Base-by-base conservation (phyloP, 1,140 invertebrate species). In the Leptopilina clavipes region DNA sequence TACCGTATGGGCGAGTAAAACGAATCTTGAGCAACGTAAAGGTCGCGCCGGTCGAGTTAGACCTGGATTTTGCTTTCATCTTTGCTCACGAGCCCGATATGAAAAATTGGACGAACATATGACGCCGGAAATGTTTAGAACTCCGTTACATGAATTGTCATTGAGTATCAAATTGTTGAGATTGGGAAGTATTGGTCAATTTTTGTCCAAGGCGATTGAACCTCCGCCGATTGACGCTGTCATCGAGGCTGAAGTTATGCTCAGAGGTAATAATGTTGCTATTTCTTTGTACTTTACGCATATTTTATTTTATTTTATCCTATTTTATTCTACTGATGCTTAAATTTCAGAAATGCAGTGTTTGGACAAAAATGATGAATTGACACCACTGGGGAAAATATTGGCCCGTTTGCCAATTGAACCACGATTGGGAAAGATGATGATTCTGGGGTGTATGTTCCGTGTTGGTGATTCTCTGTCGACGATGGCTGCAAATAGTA, bases 51-150 rank as follows among this genome's bases (percentile, higher is more conserved):
- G 98, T 45, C 93, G 98, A 71, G 97, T 98, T 0, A 92, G 94
- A 14, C 93, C 96, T 0, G 98, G 97, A 9, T 95, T 95, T 79
- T 98, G 97, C 86, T 99, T 97, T 84, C 97, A 97, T 83, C 90
- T 98, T 8, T 98, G 95, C 84, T 96, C 96, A 0, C 90, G 91
- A 75, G 93, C 94, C 0, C 90, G 96, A 22, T 96, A 89, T 83
- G 90, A 93, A 0, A 94, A 92, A 73, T 90, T 98, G 65, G 97
- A 98, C 9, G 95, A 98, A 82, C 96, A 98, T 83, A 94, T 97
- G 85, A 98, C 96, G 0, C 97, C 97, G 0, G 98, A 99, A 91
- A 99, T 99, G 93, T 98, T 98, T 90, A 92, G 98, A 71, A 98
- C 97, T 2, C 98, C 98, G 0, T 91, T 99, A 3, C 97, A 99